Percentiles rank a stretch among this genome's conserved stretches.
phyloP scores from a whole-genome alignment of 2,797 vertebrate species.

The Clarias platycephalus region DNA sequence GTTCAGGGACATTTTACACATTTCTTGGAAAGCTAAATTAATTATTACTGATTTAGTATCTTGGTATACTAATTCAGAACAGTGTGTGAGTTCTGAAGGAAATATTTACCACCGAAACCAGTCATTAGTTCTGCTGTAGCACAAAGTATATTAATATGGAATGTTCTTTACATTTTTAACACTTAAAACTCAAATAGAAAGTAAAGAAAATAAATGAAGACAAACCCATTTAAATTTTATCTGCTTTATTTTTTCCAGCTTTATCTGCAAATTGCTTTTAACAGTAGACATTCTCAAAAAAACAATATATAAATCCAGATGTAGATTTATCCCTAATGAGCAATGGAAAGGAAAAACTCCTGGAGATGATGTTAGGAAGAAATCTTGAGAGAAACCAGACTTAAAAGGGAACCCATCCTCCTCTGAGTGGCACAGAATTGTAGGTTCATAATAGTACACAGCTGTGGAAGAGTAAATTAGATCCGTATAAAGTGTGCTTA shows the following conservation, averaged over 20 bases:
- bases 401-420: neutral
- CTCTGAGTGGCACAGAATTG: neutral
- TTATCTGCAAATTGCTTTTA: neutral
- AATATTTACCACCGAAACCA: constrained; percentile 25
- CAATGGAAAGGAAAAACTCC: constrained; percentile 8
- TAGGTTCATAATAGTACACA: neutral
- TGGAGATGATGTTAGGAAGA: neutral
- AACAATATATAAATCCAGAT: neutral
- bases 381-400: neutral
- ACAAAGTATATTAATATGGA: neutral
- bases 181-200: neutral
- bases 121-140: constrained; percentile 25
- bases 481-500: neutral
- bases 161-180: neutral
- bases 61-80: constrained; percentile 27
- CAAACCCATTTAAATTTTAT: neutral
- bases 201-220: neutral
- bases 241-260: too few species aligned
- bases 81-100: neutral
- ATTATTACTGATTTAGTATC: constrained; percentile 39
- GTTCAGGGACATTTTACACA: constrained; percentile 26
- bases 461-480: neutral
- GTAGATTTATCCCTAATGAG: constrained; percentile 4
- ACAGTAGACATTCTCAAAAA: neutral
- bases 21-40: constrained; percentile 37